phyloP scores from a whole-genome alignment of 2,888 invertebrate species.

The Pomacea canaliculata region DNA sequence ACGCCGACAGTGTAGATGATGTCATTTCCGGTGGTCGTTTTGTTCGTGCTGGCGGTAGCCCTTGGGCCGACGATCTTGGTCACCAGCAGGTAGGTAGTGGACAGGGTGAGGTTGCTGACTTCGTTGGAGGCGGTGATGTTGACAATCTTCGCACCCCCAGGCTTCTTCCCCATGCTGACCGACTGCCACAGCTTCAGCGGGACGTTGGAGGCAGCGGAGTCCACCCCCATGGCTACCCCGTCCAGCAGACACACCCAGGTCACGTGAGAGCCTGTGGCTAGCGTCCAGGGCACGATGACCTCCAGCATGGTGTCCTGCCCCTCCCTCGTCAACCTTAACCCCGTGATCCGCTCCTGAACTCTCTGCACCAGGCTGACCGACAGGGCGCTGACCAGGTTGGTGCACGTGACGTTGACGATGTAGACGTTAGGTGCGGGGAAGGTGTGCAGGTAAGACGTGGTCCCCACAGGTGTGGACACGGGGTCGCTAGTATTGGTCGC shows the following conservation, averaged over 20 bases:
- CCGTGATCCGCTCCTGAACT: conserved; percentile 52
- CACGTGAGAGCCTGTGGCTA: conserved; percentile 23
- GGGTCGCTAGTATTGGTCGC: conserved; percentile 20
- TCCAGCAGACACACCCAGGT: neutral
- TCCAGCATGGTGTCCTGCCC: conserved; percentile 40
- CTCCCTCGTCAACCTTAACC: conserved; percentile 39
- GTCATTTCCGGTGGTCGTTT: conserved; percentile 23
- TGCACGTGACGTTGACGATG: conserved; percentile 41
- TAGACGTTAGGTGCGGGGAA: conserved; percentile 40
- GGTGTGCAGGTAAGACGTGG: conserved; percentile 30
- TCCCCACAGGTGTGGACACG: conserved; percentile 23
- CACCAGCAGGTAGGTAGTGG: conserved; percentile 36
- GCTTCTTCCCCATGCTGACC: conserved; percentile 5
- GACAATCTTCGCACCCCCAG: conserved; percentile 26
- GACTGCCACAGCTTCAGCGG: conserved; percentile 27
- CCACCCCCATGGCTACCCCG: conserved; percentile 14
- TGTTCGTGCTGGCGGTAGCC: conserved; percentile 25
- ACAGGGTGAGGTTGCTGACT: conserved; percentile 30
- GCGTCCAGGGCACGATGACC: conserved; percentile 40
- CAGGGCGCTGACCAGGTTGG: conserved; percentile 43
- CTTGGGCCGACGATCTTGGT: conserved; percentile 33
- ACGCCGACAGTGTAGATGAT: conserved; percentile 40
- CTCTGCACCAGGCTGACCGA: conserved; percentile 15
- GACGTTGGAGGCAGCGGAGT: neutral
- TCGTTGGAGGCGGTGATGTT: conserved; percentile 35